Evolutionary conservation across 1,140 invertebrate genomes (phyloP).

Genomic region (Dryas iulia): DNA sequence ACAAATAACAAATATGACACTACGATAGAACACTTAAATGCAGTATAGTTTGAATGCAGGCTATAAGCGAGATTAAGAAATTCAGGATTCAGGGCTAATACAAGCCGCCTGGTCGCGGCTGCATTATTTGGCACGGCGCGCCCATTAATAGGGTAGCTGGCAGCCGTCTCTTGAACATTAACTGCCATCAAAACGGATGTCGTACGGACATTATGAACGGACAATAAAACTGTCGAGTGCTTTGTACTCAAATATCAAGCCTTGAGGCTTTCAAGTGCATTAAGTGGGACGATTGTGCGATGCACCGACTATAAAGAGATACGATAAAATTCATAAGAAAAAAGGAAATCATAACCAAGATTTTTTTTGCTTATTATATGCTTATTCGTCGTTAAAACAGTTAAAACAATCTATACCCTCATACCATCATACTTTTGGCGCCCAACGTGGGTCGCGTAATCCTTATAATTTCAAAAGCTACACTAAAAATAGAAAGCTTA

Average conservation of each 20-base stretch:
- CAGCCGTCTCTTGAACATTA: slow-evolving; percentile 60
- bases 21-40: not conserved
- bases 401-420: no score
- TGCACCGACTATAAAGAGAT: slow-evolving; percentile 12
- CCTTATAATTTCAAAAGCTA: not conserved
- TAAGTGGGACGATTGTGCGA: slow-evolving; percentile 19
- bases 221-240: slow-evolving; percentile 66
- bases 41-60: slow-evolving; percentile 3
- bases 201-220: slow-evolving; percentile 67
- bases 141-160: slow-evolving; percentile 65
- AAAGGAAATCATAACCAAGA: no score
- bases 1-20: not conserved
- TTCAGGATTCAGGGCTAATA: slow-evolving; percentile 53
- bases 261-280: slow-evolving; percentile 33
- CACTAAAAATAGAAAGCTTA: not conserved
- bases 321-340: no score
- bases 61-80: slow-evolving; percentile 35
- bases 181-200: slow-evolving; percentile 70
- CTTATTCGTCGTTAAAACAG: no score
- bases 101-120: slow-evolving; percentile 44
- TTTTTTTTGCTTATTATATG: no score
- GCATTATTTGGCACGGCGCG: slow-evolving; percentile 63
- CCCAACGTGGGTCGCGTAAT: slow-evolving; percentile 45
- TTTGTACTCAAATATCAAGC: slow-evolving; percentile 55
- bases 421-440: slow-evolving; percentile 46